A percentile compares a stretch with the other conserved stretches of the same genome.
phyloP scores from a whole-genome alignment of 2,113 vertebrate species.

The Willisornis vidua region DNA sequence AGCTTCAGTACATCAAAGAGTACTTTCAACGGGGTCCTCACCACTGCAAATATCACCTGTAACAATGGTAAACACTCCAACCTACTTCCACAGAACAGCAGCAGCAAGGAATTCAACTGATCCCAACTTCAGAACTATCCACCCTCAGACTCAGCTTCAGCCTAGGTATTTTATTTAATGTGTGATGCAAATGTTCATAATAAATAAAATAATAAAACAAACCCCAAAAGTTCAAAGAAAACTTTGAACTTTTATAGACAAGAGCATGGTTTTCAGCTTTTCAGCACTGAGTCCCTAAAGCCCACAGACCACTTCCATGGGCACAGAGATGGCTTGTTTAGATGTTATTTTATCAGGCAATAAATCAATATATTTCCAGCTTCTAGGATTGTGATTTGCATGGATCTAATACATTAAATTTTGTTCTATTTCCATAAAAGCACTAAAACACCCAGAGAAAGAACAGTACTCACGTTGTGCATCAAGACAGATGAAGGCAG shows the following conservation, averaged over 20 bases:
- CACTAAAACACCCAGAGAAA: not conserved
- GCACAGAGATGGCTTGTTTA: not conserved
- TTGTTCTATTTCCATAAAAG: not conserved
- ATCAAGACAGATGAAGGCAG: not conserved
- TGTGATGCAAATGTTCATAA: not conserved
- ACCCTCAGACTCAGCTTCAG: not conserved
- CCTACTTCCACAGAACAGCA: not conserved
- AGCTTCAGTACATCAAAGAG: not conserved
- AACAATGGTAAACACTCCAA: not conserved
- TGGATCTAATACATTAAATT: not conserved
- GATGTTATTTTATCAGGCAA: not conserved
- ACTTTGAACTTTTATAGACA: not conserved
- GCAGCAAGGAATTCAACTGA: not conserved
- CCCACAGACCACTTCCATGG: not conserved
- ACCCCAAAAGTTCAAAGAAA: not conserved
- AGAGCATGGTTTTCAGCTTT: not conserved
- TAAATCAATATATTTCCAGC: not conserved
- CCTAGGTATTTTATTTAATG: not conserved
- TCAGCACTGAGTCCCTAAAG: not conserved
- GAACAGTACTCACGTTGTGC: conserved; percentile 38
- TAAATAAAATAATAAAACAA: not conserved
- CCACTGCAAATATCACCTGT: not conserved
- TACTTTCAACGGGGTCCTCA: not conserved
- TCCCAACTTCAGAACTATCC: not conserved
- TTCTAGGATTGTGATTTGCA: not conserved